phyloP scores from a whole-genome alignment of 2,888 invertebrate species.

The Petrolisthes manimaculis region DNA sequence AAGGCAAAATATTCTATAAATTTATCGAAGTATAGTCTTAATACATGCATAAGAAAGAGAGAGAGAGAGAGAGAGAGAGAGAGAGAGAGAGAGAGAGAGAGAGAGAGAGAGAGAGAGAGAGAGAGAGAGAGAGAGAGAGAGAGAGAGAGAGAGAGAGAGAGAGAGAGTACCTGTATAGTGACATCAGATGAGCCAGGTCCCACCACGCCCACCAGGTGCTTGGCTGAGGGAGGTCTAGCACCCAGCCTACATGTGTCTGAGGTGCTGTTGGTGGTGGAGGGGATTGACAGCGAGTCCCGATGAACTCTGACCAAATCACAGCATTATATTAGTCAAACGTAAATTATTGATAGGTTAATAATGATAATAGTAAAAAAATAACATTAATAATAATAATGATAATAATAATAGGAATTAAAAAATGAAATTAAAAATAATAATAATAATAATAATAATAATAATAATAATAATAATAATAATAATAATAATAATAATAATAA shows the following conservation, averaged over 20 bases:
- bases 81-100: neutral
- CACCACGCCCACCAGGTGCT: conserved; percentile 77
- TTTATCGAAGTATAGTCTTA: neutral
- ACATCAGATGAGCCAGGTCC: conserved; percentile 83
- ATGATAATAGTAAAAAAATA: too few species aligned
- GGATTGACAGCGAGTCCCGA: conserved; percentile 77
- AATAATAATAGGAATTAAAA: too few species aligned
- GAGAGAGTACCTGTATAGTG: conserved; percentile 74
- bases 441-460: too few species aligned
- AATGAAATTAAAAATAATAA: too few species aligned
- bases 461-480: too few species aligned
- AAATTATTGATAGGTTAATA: too few species aligned
- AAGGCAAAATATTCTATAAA: neutral
- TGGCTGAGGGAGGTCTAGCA: conserved; percentile 38
- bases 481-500: too few species aligned
- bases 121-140: neutral
- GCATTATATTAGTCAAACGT: neutral
- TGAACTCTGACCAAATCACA: conserved; percentile 72
- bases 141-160: neutral
- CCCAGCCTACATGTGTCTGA: conserved; percentile 57
- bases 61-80: neutral
- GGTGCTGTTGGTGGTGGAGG: conserved; percentile 58
- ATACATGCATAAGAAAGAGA: neutral
- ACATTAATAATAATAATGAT: too few species aligned
- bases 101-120: neutral